phyloP scores from a whole-genome alignment of 1,140 invertebrate genomes.

The Scaptomyza montana region DNA sequence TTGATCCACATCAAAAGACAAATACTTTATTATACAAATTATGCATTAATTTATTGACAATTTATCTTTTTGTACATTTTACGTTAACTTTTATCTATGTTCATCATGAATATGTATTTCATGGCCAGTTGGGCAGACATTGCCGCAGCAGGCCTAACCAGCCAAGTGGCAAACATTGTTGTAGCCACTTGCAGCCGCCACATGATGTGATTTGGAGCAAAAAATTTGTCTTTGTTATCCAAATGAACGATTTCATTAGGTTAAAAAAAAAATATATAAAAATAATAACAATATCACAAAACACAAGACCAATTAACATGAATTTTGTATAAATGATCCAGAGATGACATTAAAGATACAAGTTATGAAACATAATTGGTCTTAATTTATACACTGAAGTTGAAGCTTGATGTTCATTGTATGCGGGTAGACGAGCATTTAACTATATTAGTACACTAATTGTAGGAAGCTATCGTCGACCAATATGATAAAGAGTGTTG shows the following conservation, averaged over 20 bases:
- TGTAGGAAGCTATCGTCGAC: no score
- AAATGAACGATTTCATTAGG: conserved; percentile 61
- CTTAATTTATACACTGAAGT: neutral
- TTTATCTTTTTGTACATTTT: conserved; percentile 47
- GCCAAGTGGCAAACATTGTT: conserved; percentile 56
- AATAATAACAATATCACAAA: neutral
- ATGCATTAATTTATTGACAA: conserved; percentile 60
- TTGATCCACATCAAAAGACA: neutral
- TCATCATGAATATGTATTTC: conserved; percentile 42
- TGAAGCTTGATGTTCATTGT: no score
- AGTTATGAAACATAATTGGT: neutral
- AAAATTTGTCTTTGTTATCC: conserved; percentile 75
- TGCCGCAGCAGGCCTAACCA: conserved; percentile 4
- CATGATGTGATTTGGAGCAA: conserved; percentile 64
- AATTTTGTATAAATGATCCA: neutral
- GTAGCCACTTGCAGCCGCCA: conserved; percentile 25
- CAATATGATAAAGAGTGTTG: conserved; percentile 2
- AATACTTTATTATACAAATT: conserved; percentile 26
- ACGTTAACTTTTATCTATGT: conserved; percentile 22
- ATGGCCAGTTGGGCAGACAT: conserved; percentile 36
- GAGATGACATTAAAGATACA: neutral
- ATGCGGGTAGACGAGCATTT: neutral
- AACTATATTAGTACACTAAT: no score
- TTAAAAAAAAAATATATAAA: neutral
- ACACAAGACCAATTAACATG: no score